Evolutionary conservation across 2,888 invertebrate genomes (phyloP).

Genomic region (Caradrina clavipalpis): DNA sequence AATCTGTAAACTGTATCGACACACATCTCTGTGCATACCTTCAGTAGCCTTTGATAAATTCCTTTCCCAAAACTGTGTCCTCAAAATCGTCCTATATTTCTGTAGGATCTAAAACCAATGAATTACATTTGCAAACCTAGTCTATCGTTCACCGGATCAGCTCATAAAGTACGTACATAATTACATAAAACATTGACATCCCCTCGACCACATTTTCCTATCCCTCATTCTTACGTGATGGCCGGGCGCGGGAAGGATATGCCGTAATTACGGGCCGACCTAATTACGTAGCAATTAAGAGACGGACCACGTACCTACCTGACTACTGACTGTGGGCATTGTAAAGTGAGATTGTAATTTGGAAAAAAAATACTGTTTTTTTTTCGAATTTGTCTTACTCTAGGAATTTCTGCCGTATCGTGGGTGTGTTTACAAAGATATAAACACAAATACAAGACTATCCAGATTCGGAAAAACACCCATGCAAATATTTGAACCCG

Average conservation of each 20-base stretch:
- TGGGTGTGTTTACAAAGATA: too few species aligned
- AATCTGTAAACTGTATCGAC: too few species aligned
- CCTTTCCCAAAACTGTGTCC: too few species aligned
- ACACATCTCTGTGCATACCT: too few species aligned
- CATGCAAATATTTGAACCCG: too few species aligned
- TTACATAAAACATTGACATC: conserved; percentile 21
- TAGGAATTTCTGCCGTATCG: too few species aligned
- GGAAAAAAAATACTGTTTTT: neutral
- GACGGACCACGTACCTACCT: conserved; percentile 21
- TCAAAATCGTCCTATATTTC: too few species aligned
- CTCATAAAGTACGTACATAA: neutral
- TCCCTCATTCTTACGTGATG: conserved; percentile 46
- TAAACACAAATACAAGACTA: too few species aligned
- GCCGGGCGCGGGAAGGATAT: conserved; percentile 64
- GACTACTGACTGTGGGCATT: neutral
- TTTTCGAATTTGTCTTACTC: too few species aligned
- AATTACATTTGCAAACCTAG: neutral
- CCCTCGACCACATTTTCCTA: conserved; percentile 11
- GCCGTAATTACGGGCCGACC: conserved; percentile 71
- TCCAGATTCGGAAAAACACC: too few species aligned
- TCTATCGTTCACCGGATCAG: neutral
- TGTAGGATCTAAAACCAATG: conserved; percentile 16
- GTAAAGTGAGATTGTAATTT: neutral
- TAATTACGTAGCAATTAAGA: conserved; percentile 72
- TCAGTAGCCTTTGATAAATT: too few species aligned